These are phyloP conservation scores for Epizoanthus scotinus DNA, from an alignment of 92 coral and sea anemone genomes.

Conservation along the genomic window DNA sequence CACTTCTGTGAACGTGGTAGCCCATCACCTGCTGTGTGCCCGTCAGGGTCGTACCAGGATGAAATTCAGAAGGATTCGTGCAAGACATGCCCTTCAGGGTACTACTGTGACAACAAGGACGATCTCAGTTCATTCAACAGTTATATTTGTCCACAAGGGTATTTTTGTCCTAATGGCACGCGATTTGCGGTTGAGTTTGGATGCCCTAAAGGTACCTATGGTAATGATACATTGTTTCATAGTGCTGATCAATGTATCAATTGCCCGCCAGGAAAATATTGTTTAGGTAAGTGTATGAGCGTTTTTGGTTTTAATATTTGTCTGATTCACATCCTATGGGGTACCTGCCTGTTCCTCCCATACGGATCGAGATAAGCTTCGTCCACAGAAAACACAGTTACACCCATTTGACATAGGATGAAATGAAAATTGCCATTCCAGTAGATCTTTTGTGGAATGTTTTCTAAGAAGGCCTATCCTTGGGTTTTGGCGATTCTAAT, in stretches of 20 bases:
- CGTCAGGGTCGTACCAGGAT: conserved; percentile 93
- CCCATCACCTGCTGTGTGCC: conserved; percentile 80
- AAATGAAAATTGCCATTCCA: too few relatives aligned
- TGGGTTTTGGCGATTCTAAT: too few relatives aligned
- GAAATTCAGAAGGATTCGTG: conserved; percentile 83
- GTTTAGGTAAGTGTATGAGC: conserved; percentile 67
- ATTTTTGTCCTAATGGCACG: conserved; percentile 96
- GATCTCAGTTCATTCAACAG: conserved; percentile 73
- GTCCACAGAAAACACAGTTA: too few relatives aligned
- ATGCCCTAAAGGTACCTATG: conserved; percentile 92
- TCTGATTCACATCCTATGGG: not conserved
- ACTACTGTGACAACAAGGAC: conserved; percentile 83
- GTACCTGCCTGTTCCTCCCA: not conserved
- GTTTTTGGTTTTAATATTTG: not conserved
- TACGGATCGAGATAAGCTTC: too few relatives aligned
- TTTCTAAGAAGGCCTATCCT: too few relatives aligned
- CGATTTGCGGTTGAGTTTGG: conserved; percentile 83
- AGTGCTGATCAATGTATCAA: conserved; percentile 77
- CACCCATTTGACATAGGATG: too few relatives aligned
- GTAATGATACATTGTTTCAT: conserved; percentile 75
- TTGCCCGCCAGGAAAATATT: conserved; percentile 95
- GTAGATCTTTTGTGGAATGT: too few relatives aligned
- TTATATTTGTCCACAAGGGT: conserved; percentile 90
- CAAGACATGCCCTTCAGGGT: conserved; percentile 89
- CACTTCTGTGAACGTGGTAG: conserved; percentile 87